Evolutionary conservation across 2,888 invertebrate genomes (phyloP).

Genomic region (Chymomyza fuscimana): DNA sequence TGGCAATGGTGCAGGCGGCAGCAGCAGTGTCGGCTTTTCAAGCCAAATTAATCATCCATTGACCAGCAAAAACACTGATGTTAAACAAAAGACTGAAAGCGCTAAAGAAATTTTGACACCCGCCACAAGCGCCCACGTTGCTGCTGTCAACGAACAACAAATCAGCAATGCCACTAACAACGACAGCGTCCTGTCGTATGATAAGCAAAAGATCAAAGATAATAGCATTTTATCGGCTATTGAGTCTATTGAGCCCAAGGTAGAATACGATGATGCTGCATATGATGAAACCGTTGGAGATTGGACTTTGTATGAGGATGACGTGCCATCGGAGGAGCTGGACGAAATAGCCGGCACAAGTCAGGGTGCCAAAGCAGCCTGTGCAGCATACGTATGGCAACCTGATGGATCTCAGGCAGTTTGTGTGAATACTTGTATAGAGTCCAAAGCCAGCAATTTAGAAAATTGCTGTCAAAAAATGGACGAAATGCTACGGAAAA

Average conservation of each 20-base stretch:
- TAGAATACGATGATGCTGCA: slow-evolving; percentile 87
- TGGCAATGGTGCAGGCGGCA: slow-evolving; percentile 23
- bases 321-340: slow-evolving; percentile 84
- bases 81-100: slow-evolving; percentile 81
- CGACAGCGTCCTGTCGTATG: slow-evolving; percentile 77
- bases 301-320: slow-evolving; percentile 89
- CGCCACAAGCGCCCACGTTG: slow-evolving; percentile 41
- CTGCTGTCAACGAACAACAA: slow-evolving; percentile 44
- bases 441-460: too few species aligned
- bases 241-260: slow-evolving; percentile 84
- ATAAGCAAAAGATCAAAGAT: slow-evolving; percentile 75
- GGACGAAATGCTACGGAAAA: too few species aligned
- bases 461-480: too few species aligned
- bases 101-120: slow-evolving; percentile 77
- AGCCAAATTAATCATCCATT: slow-evolving; percentile 67
- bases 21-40: slow-evolving; percentile 36
- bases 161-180: slow-evolving; percentile 78
- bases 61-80: slow-evolving; percentile 76
- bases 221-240: slow-evolving; percentile 63
- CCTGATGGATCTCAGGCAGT: slow-evolving; percentile 90
- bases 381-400: slow-evolving; percentile 92
- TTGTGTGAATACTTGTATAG: too few species aligned
- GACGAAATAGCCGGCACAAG: slow-evolving; percentile 85
- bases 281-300: slow-evolving; percentile 89
- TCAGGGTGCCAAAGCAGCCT: slow-evolving; percentile 84